Conservation (phyloP, 2,797 vertebrate genomes). For the Lateolabrax maculatus region DNA sequence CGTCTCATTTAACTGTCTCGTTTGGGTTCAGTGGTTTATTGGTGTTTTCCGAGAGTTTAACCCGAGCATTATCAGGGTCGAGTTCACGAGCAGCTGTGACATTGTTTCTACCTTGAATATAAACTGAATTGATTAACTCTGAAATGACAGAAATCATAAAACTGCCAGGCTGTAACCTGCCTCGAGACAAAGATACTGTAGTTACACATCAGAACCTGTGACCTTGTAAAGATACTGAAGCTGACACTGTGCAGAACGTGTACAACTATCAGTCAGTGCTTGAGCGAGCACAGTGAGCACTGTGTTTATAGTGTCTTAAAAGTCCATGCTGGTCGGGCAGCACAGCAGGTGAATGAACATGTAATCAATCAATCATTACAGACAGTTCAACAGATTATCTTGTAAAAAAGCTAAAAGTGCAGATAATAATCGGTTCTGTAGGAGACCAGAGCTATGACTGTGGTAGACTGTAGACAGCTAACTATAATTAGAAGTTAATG, state of each 20-base stretch:
- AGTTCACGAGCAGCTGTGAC: background rate
- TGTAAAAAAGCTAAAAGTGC: background rate
- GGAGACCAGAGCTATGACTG: background rate
- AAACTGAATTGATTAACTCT: background rate
- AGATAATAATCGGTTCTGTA: background rate
- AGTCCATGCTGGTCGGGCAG: background rate
- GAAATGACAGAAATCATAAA: conserved; percentile 2
- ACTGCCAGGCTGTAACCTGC: conserved; percentile 15
- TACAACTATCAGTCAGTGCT: background rate
- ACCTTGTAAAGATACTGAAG: conserved; percentile 10
- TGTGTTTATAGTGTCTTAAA: background rate
- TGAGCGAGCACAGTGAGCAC: background rate
- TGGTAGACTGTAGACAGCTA: background rate
- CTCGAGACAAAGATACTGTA: conserved; percentile 17
- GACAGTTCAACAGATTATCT: background rate
- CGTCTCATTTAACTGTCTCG: background rate
- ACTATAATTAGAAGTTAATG: conserved; percentile 10
- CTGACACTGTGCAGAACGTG: background rate
- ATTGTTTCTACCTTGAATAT: background rate
- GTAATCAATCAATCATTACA: background rate
- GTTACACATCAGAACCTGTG: background rate
- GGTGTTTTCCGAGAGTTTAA: conserved; percentile 1
- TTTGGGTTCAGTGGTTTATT: conserved; percentile 30
- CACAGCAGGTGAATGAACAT: background rate
- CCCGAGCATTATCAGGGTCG: background rate